phyloP scores from a whole-genome alignment of 2,888 invertebrate genomes.

The Capitulum mitella region DNA sequence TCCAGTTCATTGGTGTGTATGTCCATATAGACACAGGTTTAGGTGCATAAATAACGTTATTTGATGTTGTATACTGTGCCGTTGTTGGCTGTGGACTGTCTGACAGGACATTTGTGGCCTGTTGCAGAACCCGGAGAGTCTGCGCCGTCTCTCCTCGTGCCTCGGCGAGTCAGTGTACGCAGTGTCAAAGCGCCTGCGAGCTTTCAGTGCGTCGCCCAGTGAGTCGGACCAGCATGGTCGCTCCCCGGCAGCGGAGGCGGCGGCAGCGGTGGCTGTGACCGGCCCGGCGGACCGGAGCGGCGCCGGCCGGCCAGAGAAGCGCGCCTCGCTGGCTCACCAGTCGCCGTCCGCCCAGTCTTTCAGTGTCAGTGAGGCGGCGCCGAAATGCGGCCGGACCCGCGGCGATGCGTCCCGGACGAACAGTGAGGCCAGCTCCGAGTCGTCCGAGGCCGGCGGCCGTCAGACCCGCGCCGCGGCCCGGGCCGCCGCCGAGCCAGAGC shows the following conservation, averaged over 20 bases:
- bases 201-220: background rate
- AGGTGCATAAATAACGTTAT: too few relatives aligned
- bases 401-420: background rate
- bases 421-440: background rate
- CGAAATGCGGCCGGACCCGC: background rate
- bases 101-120: too few relatives aligned
- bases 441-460: background rate
- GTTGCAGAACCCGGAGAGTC: background rate
- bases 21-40: too few relatives aligned
- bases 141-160: background rate
- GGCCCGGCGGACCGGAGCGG: background rate
- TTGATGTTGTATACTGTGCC: too few relatives aligned
- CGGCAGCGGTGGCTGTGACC: background rate
- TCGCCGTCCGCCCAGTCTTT: background rate
- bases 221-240: background rate
- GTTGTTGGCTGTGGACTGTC: too few relatives aligned
- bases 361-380: background rate
- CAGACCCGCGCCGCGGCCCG: background rate
- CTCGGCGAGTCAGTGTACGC: slow-evolving; percentile 11
- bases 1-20: too few relatives aligned
- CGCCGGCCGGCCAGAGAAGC: background rate
- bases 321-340: background rate
- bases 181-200: slow-evolving; percentile 1
- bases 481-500: background rate
- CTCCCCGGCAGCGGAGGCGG: background rate